Base-by-base conservation (phyloP, 2,888 invertebrate species). In the Cosmopolites sordidus region DNA sequence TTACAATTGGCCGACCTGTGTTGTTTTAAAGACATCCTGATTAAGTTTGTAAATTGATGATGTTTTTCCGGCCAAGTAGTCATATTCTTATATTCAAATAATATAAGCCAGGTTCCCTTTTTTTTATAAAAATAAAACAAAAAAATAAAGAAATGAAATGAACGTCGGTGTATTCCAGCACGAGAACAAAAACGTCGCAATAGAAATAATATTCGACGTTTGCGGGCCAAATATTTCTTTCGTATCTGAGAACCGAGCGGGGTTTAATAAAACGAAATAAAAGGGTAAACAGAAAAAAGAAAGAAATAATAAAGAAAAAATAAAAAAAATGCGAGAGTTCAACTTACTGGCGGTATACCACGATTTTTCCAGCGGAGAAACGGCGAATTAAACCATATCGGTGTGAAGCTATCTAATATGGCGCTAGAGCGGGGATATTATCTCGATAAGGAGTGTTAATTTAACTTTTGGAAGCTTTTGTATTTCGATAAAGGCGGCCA, bases 381-480 rank as follows among this genome's bases (percentile, higher is more conserved):
- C 44, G 37, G 51, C 55, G 55, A 55, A 55, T 55, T 55, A 55
- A 55, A 43, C 43, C 43, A 16, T 55, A 55, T 51, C 55, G 39
- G 43, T 18, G 18, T 29, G 47, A 41, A 48, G 29, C 51, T 51
- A 55, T 55, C 55, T 55, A 48, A 51, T 51, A 55, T 44, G 48
- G 55, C 55, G 55, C 40, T 51, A 51, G 51, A 47, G 30, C 51
- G 43, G 44, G 33, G 33, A 33, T 33, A 48, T 47, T 39, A 48
- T 22, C 37, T 30, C 33, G 54, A 54, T 54, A 54, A 54, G 54
- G 37, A 42, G 55, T 47, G 55, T 55, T 55, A 55, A 55, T 55
- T 47, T 55, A 55, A 44, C 55, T 48, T 55, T 55, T 15, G 50
- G 40, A 40, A 39, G 44, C 44, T 39, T 54, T 54, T 54, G 54